Evolutionary conservation across 2,888 invertebrate genomes (phyloP).

Genomic region (Spicauda simplicius): DNA sequence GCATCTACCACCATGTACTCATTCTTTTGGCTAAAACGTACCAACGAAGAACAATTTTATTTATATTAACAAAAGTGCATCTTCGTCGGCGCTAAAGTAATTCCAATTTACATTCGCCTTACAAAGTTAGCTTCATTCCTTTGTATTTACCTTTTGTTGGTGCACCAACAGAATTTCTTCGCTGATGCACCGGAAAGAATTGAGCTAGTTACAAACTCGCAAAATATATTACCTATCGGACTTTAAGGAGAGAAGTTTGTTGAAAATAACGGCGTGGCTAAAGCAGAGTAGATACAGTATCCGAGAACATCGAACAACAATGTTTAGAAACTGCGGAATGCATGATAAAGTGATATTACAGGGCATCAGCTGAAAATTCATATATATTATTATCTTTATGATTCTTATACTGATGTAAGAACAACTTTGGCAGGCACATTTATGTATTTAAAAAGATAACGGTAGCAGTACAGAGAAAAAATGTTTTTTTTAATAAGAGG

Average conservation of each 20-base stretch:
- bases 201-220: slow-evolving; percentile 23
- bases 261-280: slow-evolving; percentile 17
- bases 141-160: slow-evolving; percentile 2
- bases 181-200: slow-evolving; percentile 21
- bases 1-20: neutral
- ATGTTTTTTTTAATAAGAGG: no score
- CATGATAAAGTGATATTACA: neutral
- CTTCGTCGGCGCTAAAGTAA: neutral
- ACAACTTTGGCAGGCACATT: no score
- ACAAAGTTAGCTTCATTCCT: neutral
- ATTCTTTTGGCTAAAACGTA: neutral
- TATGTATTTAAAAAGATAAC: no score
- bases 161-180: slow-evolving; percentile 5
- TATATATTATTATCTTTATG: no score
- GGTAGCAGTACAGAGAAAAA: no score
- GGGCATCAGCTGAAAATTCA: neutral
- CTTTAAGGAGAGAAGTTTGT: slow-evolving; percentile 16
- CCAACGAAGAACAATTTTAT: neutral
- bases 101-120: slow-evolving; percentile 1
- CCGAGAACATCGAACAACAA: neutral
- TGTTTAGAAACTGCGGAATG: neutral
- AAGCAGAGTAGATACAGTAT: neutral
- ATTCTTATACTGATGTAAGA: no score
- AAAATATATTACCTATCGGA: slow-evolving; percentile 24
- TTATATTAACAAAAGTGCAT: neutral